Conservation (phyloP, 2,888 invertebrate genomes). For the Branchinecta sandiegonensis region DNA sequence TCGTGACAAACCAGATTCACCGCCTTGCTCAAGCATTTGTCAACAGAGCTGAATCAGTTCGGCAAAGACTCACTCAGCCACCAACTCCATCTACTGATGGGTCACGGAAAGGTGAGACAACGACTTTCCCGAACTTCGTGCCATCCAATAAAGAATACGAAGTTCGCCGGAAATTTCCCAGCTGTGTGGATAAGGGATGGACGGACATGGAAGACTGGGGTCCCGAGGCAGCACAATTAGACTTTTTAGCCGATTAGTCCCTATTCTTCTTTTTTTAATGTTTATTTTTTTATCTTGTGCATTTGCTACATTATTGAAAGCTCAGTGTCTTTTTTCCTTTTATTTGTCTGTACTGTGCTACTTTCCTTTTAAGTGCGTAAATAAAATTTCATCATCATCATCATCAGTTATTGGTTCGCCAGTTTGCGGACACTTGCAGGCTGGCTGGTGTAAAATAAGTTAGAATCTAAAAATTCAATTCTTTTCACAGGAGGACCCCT, state of each 20-base stretch:
- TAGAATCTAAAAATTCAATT: not conserved
- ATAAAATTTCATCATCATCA: too few species aligned
- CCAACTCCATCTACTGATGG: constrained; percentile 47
- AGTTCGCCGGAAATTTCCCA: not conserved
- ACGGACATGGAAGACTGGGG: not conserved
- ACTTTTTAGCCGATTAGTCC: too few species aligned
- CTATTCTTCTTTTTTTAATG: too few species aligned
- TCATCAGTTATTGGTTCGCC: too few species aligned
- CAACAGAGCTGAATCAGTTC: constrained; percentile 43
- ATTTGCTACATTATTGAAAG: too few species aligned
- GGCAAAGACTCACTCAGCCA: constrained; percentile 45
- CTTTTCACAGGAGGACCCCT: not conserved
- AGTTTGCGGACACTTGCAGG: too few species aligned
- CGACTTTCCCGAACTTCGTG: constrained; percentile 8
- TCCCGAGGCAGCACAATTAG: too few species aligned
- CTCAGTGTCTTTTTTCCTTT: too few species aligned
- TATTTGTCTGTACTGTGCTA: too few species aligned
- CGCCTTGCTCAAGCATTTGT: constrained; percentile 45
- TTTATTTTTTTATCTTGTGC: too few species aligned
- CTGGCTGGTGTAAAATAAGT: too few species aligned
- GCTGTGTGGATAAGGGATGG: not conserved
- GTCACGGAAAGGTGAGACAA: constrained; percentile 35
- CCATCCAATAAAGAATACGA: not conserved
- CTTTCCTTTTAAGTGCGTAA: too few species aligned
- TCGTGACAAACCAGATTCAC: constrained; percentile 27